These are phyloP conservation scores for Falco novaeseelandiae DNA, from an alignment of 2,797 vertebrate genomes.

Conservation along the genomic window DNA sequence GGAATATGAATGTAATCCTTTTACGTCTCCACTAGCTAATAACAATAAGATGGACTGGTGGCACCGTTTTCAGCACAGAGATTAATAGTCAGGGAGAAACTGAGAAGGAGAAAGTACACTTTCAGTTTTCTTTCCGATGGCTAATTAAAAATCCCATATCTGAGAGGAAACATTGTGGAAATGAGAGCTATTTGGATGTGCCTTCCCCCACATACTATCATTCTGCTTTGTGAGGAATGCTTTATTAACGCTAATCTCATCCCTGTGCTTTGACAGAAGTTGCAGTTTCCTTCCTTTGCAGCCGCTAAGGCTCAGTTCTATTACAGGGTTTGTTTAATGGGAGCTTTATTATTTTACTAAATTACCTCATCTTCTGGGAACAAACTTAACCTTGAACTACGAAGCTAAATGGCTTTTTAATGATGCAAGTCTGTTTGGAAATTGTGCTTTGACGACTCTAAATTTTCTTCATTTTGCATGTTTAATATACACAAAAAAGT, in stretches of 20 bases:
- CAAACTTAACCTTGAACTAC: constrained; percentile 58
- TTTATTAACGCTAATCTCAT: constrained; percentile 63
- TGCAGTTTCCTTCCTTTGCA: constrained; percentile 69
- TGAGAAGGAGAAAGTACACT: constrained; percentile 44
- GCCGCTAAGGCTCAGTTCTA: constrained; percentile 59
- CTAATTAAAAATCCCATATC: constrained; percentile 59
- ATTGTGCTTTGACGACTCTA: not conserved
- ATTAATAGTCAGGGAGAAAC: constrained; percentile 39
- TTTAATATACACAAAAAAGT: not conserved
- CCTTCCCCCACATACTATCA: constrained; percentile 26
- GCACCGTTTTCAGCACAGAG: not conserved
- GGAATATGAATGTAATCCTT: constrained; percentile 15
- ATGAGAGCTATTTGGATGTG: constrained; percentile 58
- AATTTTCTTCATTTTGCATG: constrained; percentile 37
- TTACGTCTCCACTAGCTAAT: not conserved
- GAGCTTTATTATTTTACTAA: constrained; percentile 65
- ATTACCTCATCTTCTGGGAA: constrained; percentile 71
- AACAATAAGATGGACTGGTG: constrained; percentile 44
- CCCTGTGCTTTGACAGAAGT: constrained; percentile 70
- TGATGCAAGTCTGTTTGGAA: constrained; percentile 44
- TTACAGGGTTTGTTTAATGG: constrained; percentile 60
- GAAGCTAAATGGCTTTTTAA: constrained; percentile 66
- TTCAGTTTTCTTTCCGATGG: constrained; percentile 69
- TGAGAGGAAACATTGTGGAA: constrained; percentile 62
- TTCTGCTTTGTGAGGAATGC: constrained; percentile 33